Conservation (phyloP, 2,888 invertebrate genomes). For the Pandemis corylana region DNA sequence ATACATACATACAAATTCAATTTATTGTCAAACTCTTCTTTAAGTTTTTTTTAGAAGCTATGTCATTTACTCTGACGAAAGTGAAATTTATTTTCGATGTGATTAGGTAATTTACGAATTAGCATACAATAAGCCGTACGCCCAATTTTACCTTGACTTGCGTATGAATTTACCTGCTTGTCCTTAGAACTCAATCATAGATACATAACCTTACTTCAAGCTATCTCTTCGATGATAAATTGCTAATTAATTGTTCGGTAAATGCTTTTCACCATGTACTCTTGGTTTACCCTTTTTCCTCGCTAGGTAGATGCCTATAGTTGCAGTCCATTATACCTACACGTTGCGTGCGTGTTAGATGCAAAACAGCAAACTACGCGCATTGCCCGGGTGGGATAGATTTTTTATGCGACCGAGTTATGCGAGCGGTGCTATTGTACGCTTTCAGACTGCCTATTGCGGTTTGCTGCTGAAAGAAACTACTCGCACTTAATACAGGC, state of each 20-base stretch:
- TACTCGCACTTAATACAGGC: background rate
- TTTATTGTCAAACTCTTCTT: no score
- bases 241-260: background rate
- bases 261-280: slow-evolving; percentile 11
- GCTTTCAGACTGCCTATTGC: slow-evolving; percentile 21
- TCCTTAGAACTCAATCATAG: background rate
- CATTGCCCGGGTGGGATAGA: slow-evolving; percentile 10
- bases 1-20: no score
- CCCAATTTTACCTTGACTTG: background rate
- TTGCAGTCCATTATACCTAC: slow-evolving; percentile 8
- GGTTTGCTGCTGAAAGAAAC: slow-evolving; percentile 1
- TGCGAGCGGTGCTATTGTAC: slow-evolving; percentile 15
- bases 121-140: background rate
- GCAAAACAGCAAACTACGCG: slow-evolving; percentile 14
- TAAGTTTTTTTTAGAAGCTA: no score
- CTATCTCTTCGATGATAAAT: background rate
- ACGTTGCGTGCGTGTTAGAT: slow-evolving; percentile 22
- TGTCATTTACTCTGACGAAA: background rate
- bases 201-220: background rate
- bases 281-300: slow-evolving; percentile 17
- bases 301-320: no score
- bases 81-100: background rate
- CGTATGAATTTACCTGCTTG: background rate
- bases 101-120: background rate
- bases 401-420: slow-evolving; percentile 22